phyloP scores from a whole-genome alignment of 2,888 invertebrate genomes.

The Dinocampus coccinellae region DNA sequence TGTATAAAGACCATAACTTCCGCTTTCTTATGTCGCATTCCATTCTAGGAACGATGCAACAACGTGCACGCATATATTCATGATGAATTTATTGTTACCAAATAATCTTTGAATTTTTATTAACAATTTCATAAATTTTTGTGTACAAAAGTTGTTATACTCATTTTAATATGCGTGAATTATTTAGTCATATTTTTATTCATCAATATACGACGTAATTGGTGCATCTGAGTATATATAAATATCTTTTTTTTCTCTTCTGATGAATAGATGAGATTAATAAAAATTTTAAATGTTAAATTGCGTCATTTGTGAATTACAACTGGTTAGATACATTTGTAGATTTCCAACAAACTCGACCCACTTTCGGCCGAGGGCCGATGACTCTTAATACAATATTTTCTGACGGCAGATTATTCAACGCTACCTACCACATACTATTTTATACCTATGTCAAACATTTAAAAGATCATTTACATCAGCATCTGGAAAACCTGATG shows the following conservation, averaged over 20 bases:
- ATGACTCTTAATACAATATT: background rate
- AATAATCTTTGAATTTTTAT: background rate
- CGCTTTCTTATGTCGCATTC: slow-evolving; percentile 12
- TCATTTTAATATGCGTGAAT: background rate
- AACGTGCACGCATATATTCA: background rate
- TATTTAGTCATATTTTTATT: too few species aligned
- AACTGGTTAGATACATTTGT: background rate
- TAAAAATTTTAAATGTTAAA: background rate
- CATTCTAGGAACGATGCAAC: background rate
- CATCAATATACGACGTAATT: too few species aligned
- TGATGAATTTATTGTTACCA: background rate
- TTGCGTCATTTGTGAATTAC: background rate
- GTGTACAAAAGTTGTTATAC: background rate
- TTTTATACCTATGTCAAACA: background rate
- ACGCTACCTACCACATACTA: background rate
- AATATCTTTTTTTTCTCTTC: too few species aligned
- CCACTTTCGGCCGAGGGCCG: background rate
- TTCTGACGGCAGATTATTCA: background rate
- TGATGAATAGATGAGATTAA: background rate
- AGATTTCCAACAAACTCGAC: background rate
- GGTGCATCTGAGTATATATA: too few species aligned
- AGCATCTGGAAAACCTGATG: too few species aligned
- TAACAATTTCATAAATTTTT: background rate
- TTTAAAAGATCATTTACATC: background rate
- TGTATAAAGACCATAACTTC: slow-evolving; percentile 10